Conservation (phyloP, 2,797 vertebrate genomes). For the Tapirus indicus region DNA sequence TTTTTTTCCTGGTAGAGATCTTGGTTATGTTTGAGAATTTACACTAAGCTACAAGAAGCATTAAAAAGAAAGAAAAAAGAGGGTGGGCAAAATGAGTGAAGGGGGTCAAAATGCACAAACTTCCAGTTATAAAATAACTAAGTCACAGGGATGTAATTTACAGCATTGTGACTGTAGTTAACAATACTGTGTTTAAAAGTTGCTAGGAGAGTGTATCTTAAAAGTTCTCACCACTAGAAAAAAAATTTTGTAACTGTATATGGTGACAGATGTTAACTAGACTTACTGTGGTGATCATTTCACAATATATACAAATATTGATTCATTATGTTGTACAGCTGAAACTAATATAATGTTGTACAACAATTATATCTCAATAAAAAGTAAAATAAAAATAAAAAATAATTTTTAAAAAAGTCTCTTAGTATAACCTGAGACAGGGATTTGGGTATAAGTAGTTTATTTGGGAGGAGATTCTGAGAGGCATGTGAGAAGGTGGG, state of each 20-base stretch:
- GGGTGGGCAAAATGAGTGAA: background rate
- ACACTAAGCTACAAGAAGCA: background rate
- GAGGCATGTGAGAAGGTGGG: background rate
- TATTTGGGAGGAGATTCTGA: background rate
- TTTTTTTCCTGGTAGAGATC: background rate
- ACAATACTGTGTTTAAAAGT: background rate
- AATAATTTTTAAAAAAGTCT: background rate
- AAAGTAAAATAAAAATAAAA: background rate
- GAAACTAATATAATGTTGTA: background rate
- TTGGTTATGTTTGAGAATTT: background rate
- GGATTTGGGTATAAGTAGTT: background rate
- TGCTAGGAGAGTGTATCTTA: background rate
- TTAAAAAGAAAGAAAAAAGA: background rate
- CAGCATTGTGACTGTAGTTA: background rate
- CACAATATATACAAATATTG: background rate
- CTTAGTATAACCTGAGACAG: background rate
- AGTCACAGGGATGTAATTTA: accelerated
- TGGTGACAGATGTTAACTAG: background rate
- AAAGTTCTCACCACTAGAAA: background rate
- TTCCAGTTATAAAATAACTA: background rate
- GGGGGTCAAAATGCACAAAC: background rate
- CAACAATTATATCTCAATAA: background rate
- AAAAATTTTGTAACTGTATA: too few relatives aligned
- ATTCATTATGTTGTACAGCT: background rate
- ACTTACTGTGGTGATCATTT: background rate